Percentiles rank a stretch among this genome's conserved stretches.
Conservation (phyloP, 2,113 vertebrate species). For the Otolemur garnettii region DNA sequence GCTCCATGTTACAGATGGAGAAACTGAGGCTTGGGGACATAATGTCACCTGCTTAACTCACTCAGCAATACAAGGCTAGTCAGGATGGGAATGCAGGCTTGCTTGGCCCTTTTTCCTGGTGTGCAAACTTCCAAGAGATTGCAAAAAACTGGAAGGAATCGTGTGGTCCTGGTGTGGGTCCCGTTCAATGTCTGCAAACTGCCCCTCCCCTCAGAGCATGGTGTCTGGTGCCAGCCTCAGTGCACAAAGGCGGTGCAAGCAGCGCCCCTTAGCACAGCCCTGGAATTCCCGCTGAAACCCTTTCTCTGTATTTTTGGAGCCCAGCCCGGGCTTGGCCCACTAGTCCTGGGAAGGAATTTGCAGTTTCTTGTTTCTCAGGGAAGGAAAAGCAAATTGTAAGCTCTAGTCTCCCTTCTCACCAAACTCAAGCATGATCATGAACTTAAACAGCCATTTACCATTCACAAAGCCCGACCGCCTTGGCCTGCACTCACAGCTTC, state of each 20-base stretch:
- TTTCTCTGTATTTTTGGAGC: slow-evolving; percentile 60
- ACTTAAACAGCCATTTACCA: background rate
- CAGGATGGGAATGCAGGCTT: background rate
- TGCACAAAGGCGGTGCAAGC: slow-evolving; percentile 57
- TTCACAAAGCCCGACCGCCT: background rate
- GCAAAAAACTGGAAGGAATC: background rate
- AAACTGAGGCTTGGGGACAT: slow-evolving; percentile 2
- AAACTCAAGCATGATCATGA: background rate
- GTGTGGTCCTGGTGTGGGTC: fast-evolving
- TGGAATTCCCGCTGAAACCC: slow-evolving; percentile 48
- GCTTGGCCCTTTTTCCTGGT: background rate
- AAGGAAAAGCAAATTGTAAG: slow-evolving; percentile 22
- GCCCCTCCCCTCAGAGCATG: background rate
- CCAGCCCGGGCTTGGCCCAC: slow-evolving; percentile 63
- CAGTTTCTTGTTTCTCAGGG: slow-evolving; percentile 61
- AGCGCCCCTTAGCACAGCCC: background rate
- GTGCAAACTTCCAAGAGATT: background rate
- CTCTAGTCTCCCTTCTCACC: background rate
- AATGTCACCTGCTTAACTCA: background rate
- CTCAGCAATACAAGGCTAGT: background rate
- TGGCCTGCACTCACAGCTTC: background rate
- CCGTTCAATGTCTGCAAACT: background rate
- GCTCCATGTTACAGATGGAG: background rate
- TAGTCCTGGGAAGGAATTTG: slow-evolving; percentile 73
- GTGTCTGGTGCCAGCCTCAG: background rate